A percentile compares a stretch with the other conserved stretches of the same genome.
Conservation (phyloP, 2,113 vertebrate species). For the Acanthisitta chloris region DNA sequence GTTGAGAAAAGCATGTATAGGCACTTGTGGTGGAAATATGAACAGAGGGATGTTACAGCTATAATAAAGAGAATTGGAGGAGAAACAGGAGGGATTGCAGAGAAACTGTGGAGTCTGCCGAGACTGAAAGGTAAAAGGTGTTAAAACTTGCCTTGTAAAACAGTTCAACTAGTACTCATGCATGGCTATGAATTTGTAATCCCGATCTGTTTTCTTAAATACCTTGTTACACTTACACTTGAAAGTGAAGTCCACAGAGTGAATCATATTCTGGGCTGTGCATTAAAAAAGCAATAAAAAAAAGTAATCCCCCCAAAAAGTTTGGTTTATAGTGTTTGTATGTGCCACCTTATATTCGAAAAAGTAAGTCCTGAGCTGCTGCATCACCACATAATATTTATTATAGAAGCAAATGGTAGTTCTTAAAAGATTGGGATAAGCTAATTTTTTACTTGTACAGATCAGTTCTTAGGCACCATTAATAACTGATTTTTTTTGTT, state of each 20-base stretch:
- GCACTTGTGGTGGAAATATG: not conserved
- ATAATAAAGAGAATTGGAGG: not conserved
- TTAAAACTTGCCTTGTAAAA: not conserved
- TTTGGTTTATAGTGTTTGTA: not conserved
- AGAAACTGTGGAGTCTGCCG: not conserved
- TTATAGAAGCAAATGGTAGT: not conserved
- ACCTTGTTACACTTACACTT: not conserved
- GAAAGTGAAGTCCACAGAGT: not conserved
- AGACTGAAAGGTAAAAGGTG: not conserved
- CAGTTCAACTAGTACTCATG: not conserved
- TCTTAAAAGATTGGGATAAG: too few relatives aligned
- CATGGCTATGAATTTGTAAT: not conserved
- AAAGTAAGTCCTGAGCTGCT: not conserved
- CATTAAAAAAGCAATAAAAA: not conserved
- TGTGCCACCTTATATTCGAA: not conserved
- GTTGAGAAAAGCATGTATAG: not conserved
- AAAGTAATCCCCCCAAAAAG: not conserved
- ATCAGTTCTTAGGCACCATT: not conserved
- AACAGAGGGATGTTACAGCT: not conserved
- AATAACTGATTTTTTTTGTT: not conserved
- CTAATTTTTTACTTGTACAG: not conserved
- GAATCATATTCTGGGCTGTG: not conserved
- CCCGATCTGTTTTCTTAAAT: not conserved
- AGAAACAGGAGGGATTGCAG: not conserved
- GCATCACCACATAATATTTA: accelerated